Percentiles rank a stretch among this genome's conserved stretches.
Evolutionary conservation across 64 coral and sea anemone species (phyloP).

Genomic region (Cladopsammia gracilis): DNA sequence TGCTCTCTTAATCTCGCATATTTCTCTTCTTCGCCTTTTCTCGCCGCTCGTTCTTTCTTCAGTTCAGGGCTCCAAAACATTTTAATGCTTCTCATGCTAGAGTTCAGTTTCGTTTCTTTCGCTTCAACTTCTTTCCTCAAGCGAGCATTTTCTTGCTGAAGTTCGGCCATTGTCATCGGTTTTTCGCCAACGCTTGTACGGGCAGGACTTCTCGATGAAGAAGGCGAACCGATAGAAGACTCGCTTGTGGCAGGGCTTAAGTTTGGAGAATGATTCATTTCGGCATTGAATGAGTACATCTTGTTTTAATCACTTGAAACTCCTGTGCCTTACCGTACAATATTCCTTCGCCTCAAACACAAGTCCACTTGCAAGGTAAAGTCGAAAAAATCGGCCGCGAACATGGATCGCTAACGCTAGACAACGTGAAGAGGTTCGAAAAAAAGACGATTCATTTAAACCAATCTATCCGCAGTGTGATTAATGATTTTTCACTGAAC

Average conservation of each 20-base stretch:
- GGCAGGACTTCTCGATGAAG: neutral
- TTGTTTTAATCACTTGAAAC: neutral
- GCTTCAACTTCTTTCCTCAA: slow-evolving; percentile 95
- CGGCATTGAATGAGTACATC: slow-evolving; percentile 38
- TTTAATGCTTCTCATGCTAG: slow-evolving; percentile 99
- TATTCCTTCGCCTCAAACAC: neutral
- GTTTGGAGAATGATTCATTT: slow-evolving; percentile 33
- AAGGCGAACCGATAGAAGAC: slow-evolving; percentile 17
- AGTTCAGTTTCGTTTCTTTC: slow-evolving; percentile 95
- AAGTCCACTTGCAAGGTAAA: neutral
- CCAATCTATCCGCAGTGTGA: neutral
- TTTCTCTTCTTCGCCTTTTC: slow-evolving; percentile 87
- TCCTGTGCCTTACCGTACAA: neutral
- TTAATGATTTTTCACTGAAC: neutral
- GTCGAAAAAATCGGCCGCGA: neutral
- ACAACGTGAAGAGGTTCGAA: neutral
- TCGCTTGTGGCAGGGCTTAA: slow-evolving; percentile 30
- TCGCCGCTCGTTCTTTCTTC: slow-evolving; percentile 96
- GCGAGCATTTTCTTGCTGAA: slow-evolving; percentile 90
- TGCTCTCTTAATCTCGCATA: slow-evolving; percentile 86
- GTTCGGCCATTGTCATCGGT: slow-evolving; percentile 65
- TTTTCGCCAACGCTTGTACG: slow-evolving; percentile 8
- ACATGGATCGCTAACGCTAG: neutral
- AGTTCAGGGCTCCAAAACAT: slow-evolving; percentile 99
- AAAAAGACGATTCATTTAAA: neutral